Percentiles rank a stretch among this genome's conserved stretches.
These are phyloP conservation scores for Macaca mulatta DNA, from an alignment of 2,113 vertebrate genomes.

Conservation along the genomic window DNA sequence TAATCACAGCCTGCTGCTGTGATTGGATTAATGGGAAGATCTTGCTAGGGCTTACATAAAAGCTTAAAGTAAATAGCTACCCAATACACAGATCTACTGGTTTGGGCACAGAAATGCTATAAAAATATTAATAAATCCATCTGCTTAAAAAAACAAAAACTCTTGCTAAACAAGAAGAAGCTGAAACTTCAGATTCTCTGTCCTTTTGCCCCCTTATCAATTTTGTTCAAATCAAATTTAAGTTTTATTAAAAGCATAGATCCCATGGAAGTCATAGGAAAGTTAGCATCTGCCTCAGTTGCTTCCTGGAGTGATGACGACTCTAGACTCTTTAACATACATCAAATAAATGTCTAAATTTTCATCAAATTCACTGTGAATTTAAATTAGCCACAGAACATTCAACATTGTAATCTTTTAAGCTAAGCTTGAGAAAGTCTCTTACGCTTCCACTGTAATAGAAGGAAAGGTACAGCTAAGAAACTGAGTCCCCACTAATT, in stretches of 20 bases:
- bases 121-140: conserved; percentile 59
- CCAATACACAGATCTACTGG: neutral
- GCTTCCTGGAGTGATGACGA: neutral
- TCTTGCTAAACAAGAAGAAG: neutral
- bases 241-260: neutral
- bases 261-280: conserved; percentile 11
- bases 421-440: neutral
- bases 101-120: neutral
- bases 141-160: conserved; percentile 52
- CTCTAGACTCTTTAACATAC: neutral
- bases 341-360: neutral
- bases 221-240: conserved; percentile 55
- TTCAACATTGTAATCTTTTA: neutral
- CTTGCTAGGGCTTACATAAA: conserved; percentile 67
- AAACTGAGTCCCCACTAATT: neutral
- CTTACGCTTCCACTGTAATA: neutral
- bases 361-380: neutral
- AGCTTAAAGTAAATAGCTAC: conserved; percentile 58
- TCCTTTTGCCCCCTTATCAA: neutral
- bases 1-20: conserved; percentile 74
- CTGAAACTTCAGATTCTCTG: neutral
- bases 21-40: conserved; percentile 67
- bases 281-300: neutral
- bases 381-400: neutral
- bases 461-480: neutral